Evolutionary conservation across 2,888 invertebrate species (phyloP).

Genomic region (Pseudolycoriella hygida): DNA sequence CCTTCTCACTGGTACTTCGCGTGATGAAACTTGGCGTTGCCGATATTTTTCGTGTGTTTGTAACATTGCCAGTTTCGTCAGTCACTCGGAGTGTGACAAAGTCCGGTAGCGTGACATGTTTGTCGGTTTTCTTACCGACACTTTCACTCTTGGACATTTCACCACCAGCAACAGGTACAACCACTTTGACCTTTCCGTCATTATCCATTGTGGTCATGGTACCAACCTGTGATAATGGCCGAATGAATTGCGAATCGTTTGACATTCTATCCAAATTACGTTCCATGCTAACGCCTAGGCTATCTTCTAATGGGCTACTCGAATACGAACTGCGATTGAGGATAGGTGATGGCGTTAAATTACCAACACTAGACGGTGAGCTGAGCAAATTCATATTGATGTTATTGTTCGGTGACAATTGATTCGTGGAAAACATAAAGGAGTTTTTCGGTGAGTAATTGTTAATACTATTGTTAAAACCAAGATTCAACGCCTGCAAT

Average conservation of each 20-base stretch:
- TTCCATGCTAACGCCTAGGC: slow-evolving; percentile 20
- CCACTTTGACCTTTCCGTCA: slow-evolving; percentile 40
- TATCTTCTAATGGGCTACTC: slow-evolving; percentile 20
- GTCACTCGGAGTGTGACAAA: slow-evolving; percentile 39
- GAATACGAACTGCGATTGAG: slow-evolving; percentile 26
- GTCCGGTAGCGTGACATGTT: slow-evolving; percentile 18
- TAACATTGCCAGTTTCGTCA: slow-evolving; percentile 30
- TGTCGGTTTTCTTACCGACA: slow-evolving; percentile 8
- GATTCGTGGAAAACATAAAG: slow-evolving; percentile 19
- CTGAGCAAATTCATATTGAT: slow-evolving; percentile 22
- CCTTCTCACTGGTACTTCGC: slow-evolving; percentile 69
- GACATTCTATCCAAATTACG: slow-evolving; percentile 15
- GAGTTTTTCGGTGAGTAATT: slow-evolving; percentile 25
- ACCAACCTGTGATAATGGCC: slow-evolving; percentile 45
- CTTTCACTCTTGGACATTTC: slow-evolving; percentile 11
- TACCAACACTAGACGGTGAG: slow-evolving; percentile 18
- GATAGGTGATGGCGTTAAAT: slow-evolving; percentile 25
- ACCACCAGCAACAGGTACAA: slow-evolving; percentile 34
- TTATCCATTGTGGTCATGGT: slow-evolving; percentile 41
- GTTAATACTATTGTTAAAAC: slow-evolving; percentile 12
- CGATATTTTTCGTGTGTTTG: slow-evolving; percentile 28
- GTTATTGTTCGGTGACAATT: slow-evolving; percentile 18
- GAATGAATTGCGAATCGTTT: slow-evolving; percentile 43
- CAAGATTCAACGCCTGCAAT: slow-evolving; percentile 25
- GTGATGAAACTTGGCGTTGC: slow-evolving; percentile 49